Evolutionary conservation across 2,888 invertebrate species (phyloP), one percentile per base, ranked within the genome.

Genomic region (Monopis laevigella): DNA sequence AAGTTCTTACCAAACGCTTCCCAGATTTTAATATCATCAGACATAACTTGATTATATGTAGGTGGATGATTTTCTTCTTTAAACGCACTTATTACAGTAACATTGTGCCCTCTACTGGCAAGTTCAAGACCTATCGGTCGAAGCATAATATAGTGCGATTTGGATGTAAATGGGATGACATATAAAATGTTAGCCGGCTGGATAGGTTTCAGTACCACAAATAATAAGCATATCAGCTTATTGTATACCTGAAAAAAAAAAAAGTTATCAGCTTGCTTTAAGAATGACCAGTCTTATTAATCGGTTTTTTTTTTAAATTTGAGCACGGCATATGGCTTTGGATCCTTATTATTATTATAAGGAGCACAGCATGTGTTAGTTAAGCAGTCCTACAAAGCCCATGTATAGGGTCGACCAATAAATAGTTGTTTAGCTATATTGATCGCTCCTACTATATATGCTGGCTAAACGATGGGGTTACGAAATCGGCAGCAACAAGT

Each of bases 91-190:
- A 83, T 71, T 1, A 82, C 71, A 2, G 82, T 82, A 1, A 83
- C 77, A 50, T 83, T 75, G 47, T 84, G 83, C 0, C 83, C 83
- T 40, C 75, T 63, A n/a, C 58, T 53, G 3, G 82, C 82, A 30
- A 84, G 53, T 45, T 80, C 82, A 30, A 80, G 49, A 2, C 82
- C 73, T 16, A 84, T 64, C 0, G 74, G 68, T 46, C 68, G 66
- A 27, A 82, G 55, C 54, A 74, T 55, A 43, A 80, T 68, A 44
- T 69, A 63, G 51, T 84, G 84, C 13, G 83, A 83, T 45, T 61
- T 74, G 1, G 74, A 69, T 2, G 78, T 69, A 49, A 82, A 77
- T 1, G 83, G 82, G 39, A 74, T 57, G 4, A 75, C 58, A 39
- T 69, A 72, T 11, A 84, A 56, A 48, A 84, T 82, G 48, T 77